phyloP scores from a whole-genome alignment of 2,113 vertebrate genomes.

The Bungarus multicinctus region DNA sequence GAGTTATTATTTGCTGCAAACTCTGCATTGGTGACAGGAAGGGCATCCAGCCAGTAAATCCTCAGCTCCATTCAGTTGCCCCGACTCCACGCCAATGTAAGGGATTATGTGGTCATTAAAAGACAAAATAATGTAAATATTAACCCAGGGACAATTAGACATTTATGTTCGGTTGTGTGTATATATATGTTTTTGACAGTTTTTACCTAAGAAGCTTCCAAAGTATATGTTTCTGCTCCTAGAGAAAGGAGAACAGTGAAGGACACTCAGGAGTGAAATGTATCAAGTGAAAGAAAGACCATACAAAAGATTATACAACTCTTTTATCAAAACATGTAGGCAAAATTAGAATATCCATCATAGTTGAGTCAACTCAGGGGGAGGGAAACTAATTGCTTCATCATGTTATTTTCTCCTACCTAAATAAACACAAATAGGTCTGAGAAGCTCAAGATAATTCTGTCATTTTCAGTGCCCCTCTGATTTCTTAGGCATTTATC shows the following conservation, averaged over 20 bases:
- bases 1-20: too few species aligned
- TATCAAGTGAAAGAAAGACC: background rate
- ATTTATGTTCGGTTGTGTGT: background rate
- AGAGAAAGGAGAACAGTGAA: background rate
- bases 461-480: background rate
- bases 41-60: too few species aligned
- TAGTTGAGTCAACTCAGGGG: background rate
- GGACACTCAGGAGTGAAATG: background rate
- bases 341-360: background rate
- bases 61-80: too few species aligned
- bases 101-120: too few species aligned
- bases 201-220: too few species aligned
- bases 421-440: background rate
- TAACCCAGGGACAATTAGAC: background rate
- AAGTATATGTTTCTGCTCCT: background rate
- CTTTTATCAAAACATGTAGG: background rate
- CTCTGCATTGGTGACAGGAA: too few species aligned
- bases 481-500: constrained; percentile 25
- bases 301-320: background rate
- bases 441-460: constrained; percentile 21
- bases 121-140: background rate
- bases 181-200: background rate
- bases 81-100: too few species aligned
- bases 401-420: background rate
- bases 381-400: background rate